phyloP scores from a whole-genome alignment of 2,113 vertebrate genomes.

The Arizona elegans region DNA sequence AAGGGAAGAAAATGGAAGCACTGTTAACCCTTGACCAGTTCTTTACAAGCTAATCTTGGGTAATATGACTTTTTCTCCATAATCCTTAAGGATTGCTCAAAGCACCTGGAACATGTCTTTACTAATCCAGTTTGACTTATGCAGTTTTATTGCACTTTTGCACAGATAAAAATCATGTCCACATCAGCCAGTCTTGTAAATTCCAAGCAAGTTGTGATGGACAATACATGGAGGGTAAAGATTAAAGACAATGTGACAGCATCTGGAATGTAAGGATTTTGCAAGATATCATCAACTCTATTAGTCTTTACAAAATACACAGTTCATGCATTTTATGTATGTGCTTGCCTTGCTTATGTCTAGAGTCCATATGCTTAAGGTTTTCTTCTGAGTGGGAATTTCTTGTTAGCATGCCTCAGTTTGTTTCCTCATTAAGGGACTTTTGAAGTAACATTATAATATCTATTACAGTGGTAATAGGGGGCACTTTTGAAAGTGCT shows the following conservation, averaged over 20 bases:
- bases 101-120: not conserved
- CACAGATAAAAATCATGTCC: not conserved
- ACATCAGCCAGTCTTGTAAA: not conserved
- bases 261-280: not conserved
- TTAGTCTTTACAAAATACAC: not conserved
- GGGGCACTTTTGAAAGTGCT: not conserved
- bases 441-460: not conserved
- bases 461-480: not conserved
- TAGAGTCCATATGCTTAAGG: not conserved
- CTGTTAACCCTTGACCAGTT: not conserved
- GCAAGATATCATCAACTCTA: not conserved
- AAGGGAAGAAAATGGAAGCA: not conserved
- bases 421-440: not conserved
- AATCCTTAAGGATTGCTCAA: not conserved
- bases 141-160: constrained; percentile 9
- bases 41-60: not conserved
- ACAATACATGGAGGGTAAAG: not conserved
- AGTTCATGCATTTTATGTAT: not conserved
- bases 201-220: not conserved
- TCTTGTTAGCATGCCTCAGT: not conserved
- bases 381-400: not conserved
- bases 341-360: not conserved
- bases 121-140: not conserved
- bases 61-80: not conserved
- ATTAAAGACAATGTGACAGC: not conserved